phyloP scores from a whole-genome alignment of 2,888 invertebrate species.

The Plebejus melissa region DNA sequence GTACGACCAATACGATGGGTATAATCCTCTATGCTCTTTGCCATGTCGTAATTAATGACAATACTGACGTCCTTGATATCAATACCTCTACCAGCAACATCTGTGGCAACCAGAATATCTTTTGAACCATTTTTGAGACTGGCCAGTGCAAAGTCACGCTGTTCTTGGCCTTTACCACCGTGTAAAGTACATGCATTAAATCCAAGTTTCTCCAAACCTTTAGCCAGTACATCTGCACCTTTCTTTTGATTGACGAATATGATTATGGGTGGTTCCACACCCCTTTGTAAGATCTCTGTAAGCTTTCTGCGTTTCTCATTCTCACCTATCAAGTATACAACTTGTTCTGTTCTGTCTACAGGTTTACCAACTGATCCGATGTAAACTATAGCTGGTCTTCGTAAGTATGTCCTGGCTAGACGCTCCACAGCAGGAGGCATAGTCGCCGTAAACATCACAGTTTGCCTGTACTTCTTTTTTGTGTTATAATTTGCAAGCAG shows the following conservation, averaged over 20 bases:
- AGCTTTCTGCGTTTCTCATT: conserved; percentile 98
- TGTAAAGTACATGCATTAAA: conserved; percentile 98
- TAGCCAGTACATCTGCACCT: conserved; percentile 98
- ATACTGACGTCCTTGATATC: conserved; percentile 99
- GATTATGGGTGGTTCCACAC: conserved; percentile 97
- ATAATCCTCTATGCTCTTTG: conserved; percentile 98
- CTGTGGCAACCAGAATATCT: conserved; percentile 99
- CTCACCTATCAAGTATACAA: conserved; percentile 96
- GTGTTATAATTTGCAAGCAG: conserved; percentile 95
- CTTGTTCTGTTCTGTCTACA: conserved; percentile 98
- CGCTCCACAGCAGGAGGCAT: conserved; percentile 99
- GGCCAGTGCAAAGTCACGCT: conserved; percentile 98
- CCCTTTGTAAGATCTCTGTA: conserved; percentile 91
- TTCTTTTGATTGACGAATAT: conserved; percentile 99
- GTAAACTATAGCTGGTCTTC: conserved; percentile 97
- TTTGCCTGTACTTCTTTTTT: conserved; percentile 98
- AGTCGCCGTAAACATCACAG: conserved; percentile 99
- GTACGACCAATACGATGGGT: conserved; percentile 99
- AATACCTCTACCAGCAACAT: conserved; percentile 99
- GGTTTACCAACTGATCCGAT: conserved; percentile 98
- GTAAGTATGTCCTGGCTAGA: conserved; percentile 94
- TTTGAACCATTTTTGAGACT: conserved; percentile 97
- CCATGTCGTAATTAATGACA: conserved; percentile 99
- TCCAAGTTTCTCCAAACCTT: conserved; percentile 97
- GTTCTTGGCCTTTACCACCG: conserved; percentile 99